Evolutionary conservation across 2,113 vertebrate genomes (phyloP), one percentile per base, ranked within the genome.

Genomic region (Crotalus horridus): DNA sequence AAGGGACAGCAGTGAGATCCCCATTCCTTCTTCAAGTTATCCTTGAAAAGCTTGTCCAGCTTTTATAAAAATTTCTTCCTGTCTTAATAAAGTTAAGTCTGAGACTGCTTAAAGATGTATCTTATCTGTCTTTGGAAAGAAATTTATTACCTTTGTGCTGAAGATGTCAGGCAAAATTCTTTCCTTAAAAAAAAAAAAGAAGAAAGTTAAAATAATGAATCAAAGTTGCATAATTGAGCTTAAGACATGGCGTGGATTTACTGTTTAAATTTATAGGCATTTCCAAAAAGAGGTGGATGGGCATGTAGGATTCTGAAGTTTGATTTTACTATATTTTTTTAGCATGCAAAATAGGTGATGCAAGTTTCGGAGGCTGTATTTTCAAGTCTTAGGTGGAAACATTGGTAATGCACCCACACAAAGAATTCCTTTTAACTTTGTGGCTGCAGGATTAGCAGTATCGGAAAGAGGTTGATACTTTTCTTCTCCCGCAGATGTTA

Each of bases 1-100:
- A 92, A 54, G 43, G 39, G 94, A 93, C 94, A 96, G 6, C 20
- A 90, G 23, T 1, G 8, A 24, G n/a, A 74, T 33, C 48, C 48
- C 48, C 39, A 29, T 21, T 90, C 87, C 7, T 90, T 91, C n/a
- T 85, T 39, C 43, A 43, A 23, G 33, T 23, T 15, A 74, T 10
- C 13, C 58, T 43, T 54, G 51, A 74, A 88, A 88, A 24, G 10
- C 12, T 43, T 24, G 48, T 43, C 26, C 87, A 89, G 4, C 7
- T 46, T 81, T 46, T n/a, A 33, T n/a, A 92, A 51, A 55, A 46
- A 85, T 12, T 6, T 43, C 7, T 58, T 6, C 20, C 1, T 59
- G 10, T 20, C 15, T 55, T 89, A 92, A 74, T 23, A 88, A 92
- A 26, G 21, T 5, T n/a, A 69, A 9, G 26, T 3, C 1, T 81